Base-by-base conservation (phyloP, 2,888 invertebrate species). In the Melikaiella ostensackeni region DNA sequence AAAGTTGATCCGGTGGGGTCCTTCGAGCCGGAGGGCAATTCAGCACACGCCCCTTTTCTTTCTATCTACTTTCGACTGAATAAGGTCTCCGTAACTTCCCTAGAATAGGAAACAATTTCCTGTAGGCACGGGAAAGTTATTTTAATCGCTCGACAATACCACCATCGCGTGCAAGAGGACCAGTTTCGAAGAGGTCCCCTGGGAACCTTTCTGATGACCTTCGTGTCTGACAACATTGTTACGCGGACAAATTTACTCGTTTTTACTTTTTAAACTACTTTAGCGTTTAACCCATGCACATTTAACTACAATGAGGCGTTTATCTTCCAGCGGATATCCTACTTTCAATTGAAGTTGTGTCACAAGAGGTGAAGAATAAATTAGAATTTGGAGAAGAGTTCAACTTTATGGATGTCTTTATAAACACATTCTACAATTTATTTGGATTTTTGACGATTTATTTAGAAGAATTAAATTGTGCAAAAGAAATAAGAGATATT, bases 61-160 rank as follows among this genome's bases (percentile, higher is more conserved):
- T 78, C 66, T 21, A n/a, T 38, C 33, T 62, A 75, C 77, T 78
- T 75, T 80, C 70, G 64, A 80, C 77, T 77, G 75, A 81, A 79
- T 82, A 79, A 80, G 66, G 46, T 46, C 66, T 46, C 30, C 66
- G 59, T 80, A 75, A 78, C 78, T 77, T 79, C 77, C 77, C 81
- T 76, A 81, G 80, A 84, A 80, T 81, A 83, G 83, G 84, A 84
- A 85, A 82, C 81, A 82, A 82, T 83, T 83, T 81, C 81, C 83
- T 77, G 66, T 75, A 76, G 81, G 66, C 78, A 80, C 84, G 85
- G 84, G 87, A 87, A 87, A 88, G 87, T 86, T 85, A 87, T 86
- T 85, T 82, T 82, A 83, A 86, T 86, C 84, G 83, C 83, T 85
- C 78, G 81, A 74, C 78, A 80, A 83, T 83, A 55, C 81, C 78